These are phyloP conservation scores for Pristionchus fissidentatus DNA, from an alignment of 2,888 invertebrate species.

Conservation along the genomic window DNA sequence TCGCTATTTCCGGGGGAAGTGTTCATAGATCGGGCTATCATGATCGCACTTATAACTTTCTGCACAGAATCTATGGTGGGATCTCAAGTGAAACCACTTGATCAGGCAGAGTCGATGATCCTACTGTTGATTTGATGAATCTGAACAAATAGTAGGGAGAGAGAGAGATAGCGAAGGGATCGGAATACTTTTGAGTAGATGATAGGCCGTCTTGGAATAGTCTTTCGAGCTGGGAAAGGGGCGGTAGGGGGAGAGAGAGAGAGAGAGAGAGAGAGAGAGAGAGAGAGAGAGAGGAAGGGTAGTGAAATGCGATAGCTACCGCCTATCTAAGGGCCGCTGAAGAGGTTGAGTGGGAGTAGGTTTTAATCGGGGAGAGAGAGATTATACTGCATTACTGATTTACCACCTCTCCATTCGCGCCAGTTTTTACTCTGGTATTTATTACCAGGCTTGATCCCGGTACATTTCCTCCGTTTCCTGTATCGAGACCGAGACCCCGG, in stretches of 20 bases:
- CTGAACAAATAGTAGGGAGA: slow-evolving; percentile 20
- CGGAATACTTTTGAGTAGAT: slow-evolving; percentile 17
- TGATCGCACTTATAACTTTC: too few species aligned
- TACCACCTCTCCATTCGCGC: too few species aligned
- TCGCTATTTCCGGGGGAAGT: too few species aligned
- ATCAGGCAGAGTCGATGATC: neutral
- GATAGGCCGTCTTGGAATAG: too few species aligned
- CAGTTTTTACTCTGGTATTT: too few species aligned
- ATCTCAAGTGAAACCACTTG: slow-evolving; percentile 16
- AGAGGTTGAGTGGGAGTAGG: slow-evolving; percentile 16
- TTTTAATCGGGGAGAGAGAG: slow-evolving; percentile 19
- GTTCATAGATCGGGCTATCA: too few species aligned
- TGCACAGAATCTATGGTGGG: neutral
- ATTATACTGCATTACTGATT: slow-evolving; percentile 9
- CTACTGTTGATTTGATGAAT: slow-evolving; percentile 35
- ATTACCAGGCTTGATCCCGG: too few species aligned
- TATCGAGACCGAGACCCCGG: neutral
- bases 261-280: too few species aligned
- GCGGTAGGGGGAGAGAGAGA: too few species aligned
- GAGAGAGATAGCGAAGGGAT: slow-evolving; percentile 22
- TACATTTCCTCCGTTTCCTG: neutral
- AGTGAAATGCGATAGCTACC: slow-evolving; percentile 20
- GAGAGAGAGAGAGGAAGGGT: neutral
- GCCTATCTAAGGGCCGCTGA: slow-evolving; percentile 20
- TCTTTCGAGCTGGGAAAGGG: too few species aligned